Base-by-base conservation (phyloP, 2,888 invertebrate genomes). In the Mythimna pallens region DNA sequence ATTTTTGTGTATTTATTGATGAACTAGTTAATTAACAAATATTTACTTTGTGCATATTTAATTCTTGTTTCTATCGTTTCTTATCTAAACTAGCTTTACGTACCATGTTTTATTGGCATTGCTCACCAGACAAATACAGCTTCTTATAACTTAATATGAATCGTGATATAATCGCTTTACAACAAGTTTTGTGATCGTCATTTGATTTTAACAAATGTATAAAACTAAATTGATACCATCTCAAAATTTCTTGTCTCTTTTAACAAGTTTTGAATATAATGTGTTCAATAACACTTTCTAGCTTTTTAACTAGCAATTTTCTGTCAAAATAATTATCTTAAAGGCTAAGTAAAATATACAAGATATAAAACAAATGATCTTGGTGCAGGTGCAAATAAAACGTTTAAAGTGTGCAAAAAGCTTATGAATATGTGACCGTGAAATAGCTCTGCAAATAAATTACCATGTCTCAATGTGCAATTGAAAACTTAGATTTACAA, bases 331-430 rank as follows among this genome's bases (percentile, higher is more conserved):
- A 22, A 22, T n/a, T 14, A 43, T 20, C 5, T 7, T 7, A 68
- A 12, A n/a, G 7, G 0, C n/a, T n/a, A n/a, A n/a, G n/a, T n/a
- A n/a, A n/a, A 34, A 22, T 43, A 68, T 61, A 40, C 1, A 17
- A 54, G 2, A 36, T n/a, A 36, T 1, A 65, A 66, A 54, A 25
- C 12, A 64, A 65, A 12, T 76, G 61, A 17, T 55, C n/a, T 57
- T n/a, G 43, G 82, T 83, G 79, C 78, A 76, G 73, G 73, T 58
- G 71, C 63, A 74, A 79, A 74, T 75, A 81, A 83, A 81, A 83
- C 69, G 55, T 65, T 9, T 40, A 65, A 54, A 65, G 0, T 10
- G 81, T 78, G 85, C 73, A 70, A 55, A 55, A 10, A 55, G 64
- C 12, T 22, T 20, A n/a, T 47, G 47, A 47, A 47, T 20, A 20